These are phyloP conservation scores for Pseudococcus jackbeardsleyi DNA, from an alignment of 2,888 invertebrate genomes.

Conservation along the genomic window DNA sequence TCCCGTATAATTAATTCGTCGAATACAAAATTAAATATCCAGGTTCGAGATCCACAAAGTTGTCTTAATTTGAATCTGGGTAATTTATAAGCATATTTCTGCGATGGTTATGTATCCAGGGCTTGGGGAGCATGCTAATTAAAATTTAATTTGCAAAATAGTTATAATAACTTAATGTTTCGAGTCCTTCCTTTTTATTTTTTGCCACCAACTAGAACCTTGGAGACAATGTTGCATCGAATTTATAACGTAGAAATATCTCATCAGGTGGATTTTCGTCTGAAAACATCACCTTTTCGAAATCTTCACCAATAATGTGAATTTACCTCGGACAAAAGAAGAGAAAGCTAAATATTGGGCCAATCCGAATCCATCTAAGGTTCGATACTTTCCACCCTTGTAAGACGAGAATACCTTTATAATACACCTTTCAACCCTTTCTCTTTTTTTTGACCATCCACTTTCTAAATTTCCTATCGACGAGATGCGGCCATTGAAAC, in stretches of 20 bases:
- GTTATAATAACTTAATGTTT: not conserved
- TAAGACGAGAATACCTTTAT: not conserved
- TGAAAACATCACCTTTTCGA: not conserved
- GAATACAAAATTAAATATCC: not conserved
- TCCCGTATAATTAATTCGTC: not conserved
- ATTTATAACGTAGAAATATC: not conserved
- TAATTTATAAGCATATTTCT: not conserved
- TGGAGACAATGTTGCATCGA: not conserved
- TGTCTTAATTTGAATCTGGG: not conserved
- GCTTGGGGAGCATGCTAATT: not conserved
- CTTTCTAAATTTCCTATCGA: conserved; percentile 13
- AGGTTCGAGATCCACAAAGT: not conserved
- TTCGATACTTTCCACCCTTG: conserved; percentile 9
- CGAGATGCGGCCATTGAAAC: not conserved
- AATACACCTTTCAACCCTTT: conserved; percentile 47
- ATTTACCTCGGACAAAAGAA: conserved; percentile 46
- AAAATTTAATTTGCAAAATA: not conserved
- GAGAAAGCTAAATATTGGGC: conserved; percentile 21
- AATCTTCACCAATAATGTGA: conserved; percentile 28
- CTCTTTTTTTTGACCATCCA: not conserved
- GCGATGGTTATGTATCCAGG: not conserved
- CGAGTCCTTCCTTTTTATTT: no score
- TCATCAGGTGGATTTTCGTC: not conserved
- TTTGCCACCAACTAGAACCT: not conserved
- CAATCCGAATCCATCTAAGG: conserved; percentile 23